Base-by-base conservation (phyloP, 2,113 vertebrate genomes). In the Eulacestoma nigropectus region DNA sequence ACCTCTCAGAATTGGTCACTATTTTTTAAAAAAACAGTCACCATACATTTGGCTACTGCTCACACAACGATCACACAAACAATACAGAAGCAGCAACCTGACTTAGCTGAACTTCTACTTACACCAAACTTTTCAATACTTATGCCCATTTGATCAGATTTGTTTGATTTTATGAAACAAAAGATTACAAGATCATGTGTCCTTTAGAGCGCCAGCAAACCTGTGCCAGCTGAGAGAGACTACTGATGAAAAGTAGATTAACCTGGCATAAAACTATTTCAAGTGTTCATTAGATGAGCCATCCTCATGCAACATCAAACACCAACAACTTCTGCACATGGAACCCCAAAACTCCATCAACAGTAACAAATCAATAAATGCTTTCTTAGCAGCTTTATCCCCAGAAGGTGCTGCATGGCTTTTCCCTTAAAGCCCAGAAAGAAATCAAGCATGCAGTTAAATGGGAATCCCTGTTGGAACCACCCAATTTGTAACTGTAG, bases 131-230 rank as follows among this genome's bases (percentile, higher is more conserved):
- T 16, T 15, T 52, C 10, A 57, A 30, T 83, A 79, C 26, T 37
- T 47, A 26, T 1, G 14, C 21, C 74, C 23, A 39, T 62, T 91
- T 46, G 14, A 19, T 5, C 8, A 30, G 44, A 69, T 11, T 63
- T 10, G 4, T 29, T 87, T 2, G 1, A 37, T 64, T 83, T 84
- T 33, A 39, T 16, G 21, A 49, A 74, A 62, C 8, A 52, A 81
- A 69, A 15, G 3, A 35, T 32, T n/a, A 60, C 21, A 57, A 62
- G 6, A 25, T 3, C 2, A 0, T 4, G 17, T 10, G 64, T 47
- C 18, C 19, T 30, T 27, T 2, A 35, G 12, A 47, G 37, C 59
- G 41, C 33, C 53, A 41, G 67, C 67, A 80, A 53, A 44, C 13
- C 33, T 53, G 6, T 35, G n/a, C 11, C 32, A 60, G 32, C 9